Conservation (phyloP, 2,113 vertebrate species). For the Tenebrosternarchus preto region DNA sequence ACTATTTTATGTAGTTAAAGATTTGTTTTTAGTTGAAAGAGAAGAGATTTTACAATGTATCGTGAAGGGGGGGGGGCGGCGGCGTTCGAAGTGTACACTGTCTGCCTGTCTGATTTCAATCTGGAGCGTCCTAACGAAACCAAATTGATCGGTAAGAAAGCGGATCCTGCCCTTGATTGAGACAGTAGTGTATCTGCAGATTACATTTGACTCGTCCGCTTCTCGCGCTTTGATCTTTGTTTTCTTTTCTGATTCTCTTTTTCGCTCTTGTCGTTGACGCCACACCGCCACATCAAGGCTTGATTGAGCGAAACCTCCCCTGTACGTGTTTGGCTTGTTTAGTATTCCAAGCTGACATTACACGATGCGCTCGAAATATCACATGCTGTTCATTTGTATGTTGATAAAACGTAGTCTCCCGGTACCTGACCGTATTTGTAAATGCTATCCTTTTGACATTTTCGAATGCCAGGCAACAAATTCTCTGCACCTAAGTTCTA, state of each 20-base stretch:
- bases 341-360: constrained; percentile 57
- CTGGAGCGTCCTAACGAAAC: constrained; percentile 28
- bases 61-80: not conserved
- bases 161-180: constrained; percentile 19
- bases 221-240: constrained; percentile 17
- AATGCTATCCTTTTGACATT: constrained; percentile 71
- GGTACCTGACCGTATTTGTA: constrained; percentile 64
- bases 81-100: not conserved
- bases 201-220: constrained; percentile 39
- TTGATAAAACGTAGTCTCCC: constrained; percentile 71
- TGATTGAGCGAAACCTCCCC: constrained; percentile 48
- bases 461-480: constrained; percentile 64
- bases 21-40: constrained; percentile 22
- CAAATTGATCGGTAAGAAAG: constrained; percentile 20
- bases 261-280: constrained; percentile 25
- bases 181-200: constrained; percentile 26
- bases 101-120: not conserved
- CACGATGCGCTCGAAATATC: constrained; percentile 60
- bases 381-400: constrained; percentile 68
- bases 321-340: constrained; percentile 54
- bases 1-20: not conserved
- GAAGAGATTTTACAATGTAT: not conserved
- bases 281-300: constrained; percentile 33
- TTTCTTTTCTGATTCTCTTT: constrained; percentile 29
- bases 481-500: constrained; percentile 39